These are phyloP conservation scores for Spodoptera littoralis DNA, from an alignment of 2,888 invertebrate species.

Conservation along the genomic window DNA sequence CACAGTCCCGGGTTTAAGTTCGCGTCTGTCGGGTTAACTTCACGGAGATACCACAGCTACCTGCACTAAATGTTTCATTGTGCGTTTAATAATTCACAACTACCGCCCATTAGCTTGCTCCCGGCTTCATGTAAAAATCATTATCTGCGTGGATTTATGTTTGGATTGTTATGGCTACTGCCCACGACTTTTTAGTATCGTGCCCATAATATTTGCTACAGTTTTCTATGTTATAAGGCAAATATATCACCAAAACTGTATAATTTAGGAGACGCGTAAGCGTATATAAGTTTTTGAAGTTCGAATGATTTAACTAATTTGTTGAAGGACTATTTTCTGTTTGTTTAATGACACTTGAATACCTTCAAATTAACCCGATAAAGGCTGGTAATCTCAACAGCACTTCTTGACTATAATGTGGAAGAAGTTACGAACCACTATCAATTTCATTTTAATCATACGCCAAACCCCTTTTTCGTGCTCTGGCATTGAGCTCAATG, in stretches of 20 bases:
- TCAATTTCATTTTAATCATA: no score
- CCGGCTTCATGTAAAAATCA: constrained; percentile 49
- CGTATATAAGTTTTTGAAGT: no score
- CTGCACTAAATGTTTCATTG: constrained; percentile 51
- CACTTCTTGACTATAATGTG: no score
- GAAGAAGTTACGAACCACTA: no score
- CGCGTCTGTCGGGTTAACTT: constrained; percentile 21
- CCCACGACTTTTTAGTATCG: background rate
- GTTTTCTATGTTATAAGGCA: background rate
- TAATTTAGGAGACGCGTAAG: no score
- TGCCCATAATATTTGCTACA: constrained; percentile 1
- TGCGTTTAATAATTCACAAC: constrained; percentile 53
- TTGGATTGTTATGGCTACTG: constrained; percentile 23
- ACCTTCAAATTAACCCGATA: no score
- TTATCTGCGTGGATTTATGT: constrained; percentile 43
- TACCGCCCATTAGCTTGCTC: constrained; percentile 51
- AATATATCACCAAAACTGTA: no score
- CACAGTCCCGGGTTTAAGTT: constrained; percentile 10
- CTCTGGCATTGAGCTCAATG: background rate
- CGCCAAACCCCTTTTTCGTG: background rate
- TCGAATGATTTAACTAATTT: no score
- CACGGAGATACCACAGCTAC: constrained; percentile 25
- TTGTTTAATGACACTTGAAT: no score
- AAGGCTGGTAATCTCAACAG: no score
- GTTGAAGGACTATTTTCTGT: no score